phyloP scores from a whole-genome alignment of 2,797 vertebrate genomes.

The Coregonus sp. region DNA sequence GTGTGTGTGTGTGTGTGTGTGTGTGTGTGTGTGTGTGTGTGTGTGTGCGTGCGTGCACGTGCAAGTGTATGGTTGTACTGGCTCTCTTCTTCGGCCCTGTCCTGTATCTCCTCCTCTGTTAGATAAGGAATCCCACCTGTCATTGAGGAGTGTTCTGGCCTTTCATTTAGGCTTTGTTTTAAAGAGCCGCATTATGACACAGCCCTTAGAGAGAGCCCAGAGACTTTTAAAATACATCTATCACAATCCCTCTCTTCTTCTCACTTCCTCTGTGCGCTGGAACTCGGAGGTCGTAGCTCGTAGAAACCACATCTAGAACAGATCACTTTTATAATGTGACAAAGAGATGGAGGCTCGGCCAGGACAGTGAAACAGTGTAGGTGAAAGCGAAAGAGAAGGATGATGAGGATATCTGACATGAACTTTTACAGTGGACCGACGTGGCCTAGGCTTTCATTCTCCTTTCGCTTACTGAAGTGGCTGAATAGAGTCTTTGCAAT shows the following conservation, averaged over 20 bases:
- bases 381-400: slow-evolving; percentile 57
- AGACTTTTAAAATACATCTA: slow-evolving; percentile 63
- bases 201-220: slow-evolving; percentile 58
- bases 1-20: slow-evolving; percentile 31
- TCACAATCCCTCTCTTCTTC: slow-evolving; percentile 11
- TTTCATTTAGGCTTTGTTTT: slow-evolving; percentile 69
- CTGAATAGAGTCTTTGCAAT: slow-evolving; percentile 77
- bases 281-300: slow-evolving; percentile 20
- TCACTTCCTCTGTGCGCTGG: slow-evolving; percentile 31
- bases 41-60: slow-evolving; percentile 25
- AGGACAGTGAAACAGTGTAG: slow-evolving; percentile 53
- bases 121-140: slow-evolving; percentile 75
- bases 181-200: slow-evolving; percentile 67
- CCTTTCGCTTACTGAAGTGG: slow-evolving; percentile 76
- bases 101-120: slow-evolving; percentile 52
- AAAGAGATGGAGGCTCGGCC: slow-evolving; percentile 41
- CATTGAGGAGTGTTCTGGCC: slow-evolving; percentile 67
- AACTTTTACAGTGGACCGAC: slow-evolving; percentile 23
- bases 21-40: slow-evolving; percentile 19
- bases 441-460: slow-evolving; percentile 73
- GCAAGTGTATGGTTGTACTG: slow-evolving; percentile 20
- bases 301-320: slow-evolving; percentile 53
- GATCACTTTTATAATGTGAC: slow-evolving; percentile 61
- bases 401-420: slow-evolving; percentile 23
- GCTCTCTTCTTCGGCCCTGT: slow-evolving; percentile 25